phyloP scores from a whole-genome alignment of 2,797 vertebrate genomes.

The Pachyuromys duprasi region DNA sequence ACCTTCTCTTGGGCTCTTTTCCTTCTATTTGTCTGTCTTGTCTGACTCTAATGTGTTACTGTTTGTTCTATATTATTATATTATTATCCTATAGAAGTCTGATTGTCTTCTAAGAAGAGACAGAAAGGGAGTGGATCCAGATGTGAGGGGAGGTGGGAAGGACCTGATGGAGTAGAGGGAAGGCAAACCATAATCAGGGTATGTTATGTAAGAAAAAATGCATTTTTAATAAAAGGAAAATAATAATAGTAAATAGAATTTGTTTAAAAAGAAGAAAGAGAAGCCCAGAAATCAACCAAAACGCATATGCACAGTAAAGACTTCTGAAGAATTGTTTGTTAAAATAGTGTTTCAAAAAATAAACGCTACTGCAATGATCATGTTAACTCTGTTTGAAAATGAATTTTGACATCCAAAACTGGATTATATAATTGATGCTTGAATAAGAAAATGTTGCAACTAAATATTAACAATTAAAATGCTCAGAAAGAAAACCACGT shows the following conservation, averaged over 20 bases:
- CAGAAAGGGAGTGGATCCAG: neutral
- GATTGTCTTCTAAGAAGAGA: neutral
- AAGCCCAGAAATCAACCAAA: neutral
- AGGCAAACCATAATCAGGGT: neutral
- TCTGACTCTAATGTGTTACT: neutral
- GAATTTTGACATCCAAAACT: slow-evolving; percentile 26
- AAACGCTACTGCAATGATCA: neutral
- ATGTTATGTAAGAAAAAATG: neutral
- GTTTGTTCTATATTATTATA: neutral
- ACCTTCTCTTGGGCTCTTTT: neutral
- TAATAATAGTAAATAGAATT: neutral
- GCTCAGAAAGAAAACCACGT: neutral
- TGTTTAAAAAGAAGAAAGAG: neutral
- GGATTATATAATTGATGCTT: neutral
- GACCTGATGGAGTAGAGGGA: neutral
- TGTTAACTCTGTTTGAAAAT: slow-evolving; percentile 18
- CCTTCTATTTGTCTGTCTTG: neutral
- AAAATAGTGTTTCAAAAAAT: neutral
- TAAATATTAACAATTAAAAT: slow-evolving; percentile 29
- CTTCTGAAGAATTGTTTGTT: slow-evolving; percentile 22
- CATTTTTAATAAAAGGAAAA: neutral
- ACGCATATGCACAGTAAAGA: neutral
- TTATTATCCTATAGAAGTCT: neutral
- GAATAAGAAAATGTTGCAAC: slow-evolving; percentile 18
- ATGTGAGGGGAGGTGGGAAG: neutral